Evolutionary conservation across 2,888 invertebrate species (phyloP).

Genomic region (Chalcis sispes): DNA sequence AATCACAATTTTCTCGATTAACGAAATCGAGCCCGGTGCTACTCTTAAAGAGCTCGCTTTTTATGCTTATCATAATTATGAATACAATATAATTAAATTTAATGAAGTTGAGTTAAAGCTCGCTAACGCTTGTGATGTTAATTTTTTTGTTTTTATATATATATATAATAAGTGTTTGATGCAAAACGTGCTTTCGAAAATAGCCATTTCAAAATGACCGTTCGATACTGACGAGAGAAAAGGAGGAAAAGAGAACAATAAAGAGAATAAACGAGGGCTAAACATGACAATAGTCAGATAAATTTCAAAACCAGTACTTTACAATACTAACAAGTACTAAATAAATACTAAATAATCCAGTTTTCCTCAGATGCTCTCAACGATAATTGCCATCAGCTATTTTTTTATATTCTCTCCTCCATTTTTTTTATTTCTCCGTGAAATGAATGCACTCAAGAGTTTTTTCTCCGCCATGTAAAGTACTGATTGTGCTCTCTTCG

Average conservation of each 20-base stretch:
- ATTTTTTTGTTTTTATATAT: not conserved
- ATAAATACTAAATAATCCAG: constrained; percentile 48
- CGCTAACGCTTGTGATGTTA: not conserved
- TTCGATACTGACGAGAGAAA: constrained; percentile 16
- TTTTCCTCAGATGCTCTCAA: constrained; percentile 31
- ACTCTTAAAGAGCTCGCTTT: constrained; percentile 13
- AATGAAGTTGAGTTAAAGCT: constrained; percentile 19
- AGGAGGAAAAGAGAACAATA: not conserved
- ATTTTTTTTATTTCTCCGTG: constrained; percentile 18
- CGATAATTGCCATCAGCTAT: constrained; percentile 17
- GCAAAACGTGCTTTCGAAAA: constrained; percentile 18
- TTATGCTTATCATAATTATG: constrained; percentile 22
- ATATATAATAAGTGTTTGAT: constrained; percentile 15
- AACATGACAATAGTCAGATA: constrained; percentile 28
- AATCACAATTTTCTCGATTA: constrained; percentile 25
- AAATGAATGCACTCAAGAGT: constrained; percentile 22
- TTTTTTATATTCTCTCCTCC: not conserved
- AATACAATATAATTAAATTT: constrained; percentile 15
- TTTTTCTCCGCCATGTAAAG: constrained; percentile 24
- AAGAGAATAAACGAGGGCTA: not conserved
- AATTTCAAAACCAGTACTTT: constrained; percentile 18
- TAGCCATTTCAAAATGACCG: constrained; percentile 18
- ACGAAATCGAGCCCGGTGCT: not conserved
- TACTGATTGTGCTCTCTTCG: not conserved
- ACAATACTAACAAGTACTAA: no score